phyloP scores from a whole-genome alignment of 2,797 vertebrate genomes.

The Acanthiza pusilla region DNA sequence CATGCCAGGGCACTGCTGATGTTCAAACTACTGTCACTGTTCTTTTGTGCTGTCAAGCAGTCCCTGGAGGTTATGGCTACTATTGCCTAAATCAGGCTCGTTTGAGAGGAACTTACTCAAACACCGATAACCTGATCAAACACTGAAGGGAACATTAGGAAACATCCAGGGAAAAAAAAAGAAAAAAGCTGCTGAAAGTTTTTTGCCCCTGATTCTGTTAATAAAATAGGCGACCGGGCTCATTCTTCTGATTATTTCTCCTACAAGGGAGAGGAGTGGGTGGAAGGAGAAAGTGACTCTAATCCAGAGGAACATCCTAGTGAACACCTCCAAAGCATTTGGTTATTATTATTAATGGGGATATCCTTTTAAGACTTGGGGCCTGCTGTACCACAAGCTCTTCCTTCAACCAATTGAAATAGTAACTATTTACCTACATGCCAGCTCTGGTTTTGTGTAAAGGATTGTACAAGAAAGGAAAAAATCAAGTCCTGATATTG shows the following conservation, averaged over 20 bases:
- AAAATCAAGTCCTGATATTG: neutral
- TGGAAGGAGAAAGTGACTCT: neutral
- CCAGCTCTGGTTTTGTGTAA: neutral
- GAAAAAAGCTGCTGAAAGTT: neutral
- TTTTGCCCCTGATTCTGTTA: neutral
- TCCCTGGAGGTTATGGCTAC: neutral
- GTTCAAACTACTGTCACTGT: neutral
- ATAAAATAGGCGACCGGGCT: neutral
- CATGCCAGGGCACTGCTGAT: neutral
- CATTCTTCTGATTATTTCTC: neutral
- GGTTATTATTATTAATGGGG: neutral
- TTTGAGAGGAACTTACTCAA: neutral
- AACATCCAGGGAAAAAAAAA: neutral
- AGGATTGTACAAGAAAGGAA: neutral
- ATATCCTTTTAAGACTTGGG: neutral
- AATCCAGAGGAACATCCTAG: neutral
- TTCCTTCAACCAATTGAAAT: neutral
- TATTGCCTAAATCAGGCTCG: neutral
- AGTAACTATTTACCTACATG: neutral
- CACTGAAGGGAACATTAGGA: neutral
- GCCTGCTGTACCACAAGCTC: neutral
- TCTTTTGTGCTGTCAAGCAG: neutral
- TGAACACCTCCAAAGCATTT: neutral
- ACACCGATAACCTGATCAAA: neutral
- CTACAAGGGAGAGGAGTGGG: neutral